A percentile compares a stretch with the other conserved stretches of the same genome.
Conservation (phyloP, 2,888 invertebrate species). For the Idaea straminata region DNA sequence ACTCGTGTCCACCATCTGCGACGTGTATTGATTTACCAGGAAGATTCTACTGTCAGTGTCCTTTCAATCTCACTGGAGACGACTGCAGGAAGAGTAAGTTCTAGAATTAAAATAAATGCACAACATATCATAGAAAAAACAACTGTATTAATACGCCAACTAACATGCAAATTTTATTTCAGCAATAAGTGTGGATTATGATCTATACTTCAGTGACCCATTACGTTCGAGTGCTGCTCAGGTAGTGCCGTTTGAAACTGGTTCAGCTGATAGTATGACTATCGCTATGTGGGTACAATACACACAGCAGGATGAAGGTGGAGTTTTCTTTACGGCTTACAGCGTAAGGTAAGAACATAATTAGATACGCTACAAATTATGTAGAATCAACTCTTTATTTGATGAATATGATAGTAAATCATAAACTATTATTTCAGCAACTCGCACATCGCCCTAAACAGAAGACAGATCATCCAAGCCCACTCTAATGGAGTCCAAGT, state of each 20-base stretch:
- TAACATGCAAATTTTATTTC: conserved; percentile 45
- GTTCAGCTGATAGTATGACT: conserved; percentile 88
- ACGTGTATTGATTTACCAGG: conserved; percentile 95
- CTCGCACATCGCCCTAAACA: conserved; percentile 87
- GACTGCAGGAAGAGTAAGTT: conserved; percentile 95
- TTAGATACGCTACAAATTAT: background rate
- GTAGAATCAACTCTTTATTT: conserved; percentile 5
- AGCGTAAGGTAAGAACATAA: conserved; percentile 84
- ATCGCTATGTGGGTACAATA: conserved; percentile 98
- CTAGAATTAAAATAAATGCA: conserved; percentile 5
- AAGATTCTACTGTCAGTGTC: conserved; percentile 97
- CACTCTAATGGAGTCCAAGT: conserved; percentile 96
- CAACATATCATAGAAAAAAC: conserved; percentile 8
- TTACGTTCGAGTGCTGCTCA: conserved; percentile 94
- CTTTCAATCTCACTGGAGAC: conserved; percentile 97
- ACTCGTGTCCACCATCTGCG: conserved; percentile 96
- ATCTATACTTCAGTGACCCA: conserved; percentile 96
- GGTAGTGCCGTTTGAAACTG: conserved; percentile 93
- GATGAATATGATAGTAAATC: conserved; percentile 1
- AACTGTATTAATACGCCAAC: background rate
- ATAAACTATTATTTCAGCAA: conserved; percentile 75
- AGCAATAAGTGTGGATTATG: conserved; percentile 99
- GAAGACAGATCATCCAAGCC: conserved; percentile 92
- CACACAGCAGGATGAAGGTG: conserved; percentile 93
- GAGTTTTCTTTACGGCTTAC: conserved; percentile 96